Evolutionary conservation across 2,797 vertebrate species (phyloP).

Genomic region (Strix occidentalis): DNA sequence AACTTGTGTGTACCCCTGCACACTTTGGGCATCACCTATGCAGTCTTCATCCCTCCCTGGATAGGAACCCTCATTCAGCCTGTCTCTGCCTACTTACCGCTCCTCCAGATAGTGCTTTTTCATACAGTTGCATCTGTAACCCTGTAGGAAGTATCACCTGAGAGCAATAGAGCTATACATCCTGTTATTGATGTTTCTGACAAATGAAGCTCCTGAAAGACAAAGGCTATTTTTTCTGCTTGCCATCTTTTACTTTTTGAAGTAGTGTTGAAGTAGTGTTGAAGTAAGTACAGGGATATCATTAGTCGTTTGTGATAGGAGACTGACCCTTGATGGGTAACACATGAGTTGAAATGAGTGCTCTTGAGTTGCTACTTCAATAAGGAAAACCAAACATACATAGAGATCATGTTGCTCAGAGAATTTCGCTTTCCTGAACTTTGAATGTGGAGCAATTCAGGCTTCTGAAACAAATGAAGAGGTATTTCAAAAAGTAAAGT

Average conservation of each 20-base stretch:
- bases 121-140: background rate
- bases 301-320: background rate
- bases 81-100: background rate
- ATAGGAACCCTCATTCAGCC: background rate
- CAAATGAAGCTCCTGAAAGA: background rate
- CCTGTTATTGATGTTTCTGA: background rate
- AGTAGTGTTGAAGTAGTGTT: background rate
- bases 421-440: background rate
- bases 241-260: background rate
- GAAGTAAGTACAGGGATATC: background rate
- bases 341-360: background rate
- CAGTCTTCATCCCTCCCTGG: background rate
- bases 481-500: background rate
- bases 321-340: background rate
- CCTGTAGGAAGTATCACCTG: background rate
- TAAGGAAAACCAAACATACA: background rate
- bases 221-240: background rate
- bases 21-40: background rate
- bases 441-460: background rate
- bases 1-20: background rate
- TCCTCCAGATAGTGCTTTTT: background rate
- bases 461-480: background rate
- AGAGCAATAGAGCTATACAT: rapidly evolving
- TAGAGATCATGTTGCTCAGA: background rate
- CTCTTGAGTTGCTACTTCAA: background rate